Base-by-base conservation (phyloP, 2,888 invertebrate species). In the Lucinisca nassula region DNA sequence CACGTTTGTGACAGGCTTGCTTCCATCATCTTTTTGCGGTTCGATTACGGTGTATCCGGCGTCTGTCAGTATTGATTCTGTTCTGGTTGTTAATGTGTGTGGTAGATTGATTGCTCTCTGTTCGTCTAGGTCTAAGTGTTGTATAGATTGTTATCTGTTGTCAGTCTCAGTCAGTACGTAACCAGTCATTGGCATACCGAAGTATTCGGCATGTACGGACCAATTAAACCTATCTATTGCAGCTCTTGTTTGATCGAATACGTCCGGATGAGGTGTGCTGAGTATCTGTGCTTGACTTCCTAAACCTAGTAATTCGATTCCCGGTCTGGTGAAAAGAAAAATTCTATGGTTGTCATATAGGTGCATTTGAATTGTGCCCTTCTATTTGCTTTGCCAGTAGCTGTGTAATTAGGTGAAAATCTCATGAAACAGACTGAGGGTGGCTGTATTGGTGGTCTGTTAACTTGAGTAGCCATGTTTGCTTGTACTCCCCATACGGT, bases 401-500 rank as follows among this genome's bases (percentile, higher is more conserved):
- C 75, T 30, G 81, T 75, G 30, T 24, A 82, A 37, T 24, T 76
- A 12, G 82, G 82, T 6, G 76, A 67, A 67, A 82, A 82, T 24
- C 82, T 51, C 1, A 82, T 32, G 30, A 75, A 82, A 0, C 21
- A 0, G 12, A 30, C 30, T 6, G 38, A 61, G 17, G 82, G 75
- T 1, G 82, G 82, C 30, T 21, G 10, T 6, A 82, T 82, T 10
- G 82, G 82, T 21, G 10, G 67, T 17, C 82, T 45, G 51, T 82
- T 82, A 17, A 40, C 24, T 30, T 82, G 81, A 1, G 81, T 81
- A 4, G 81, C 81, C 81, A 81, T 81, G 32, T 81, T 81, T 21
- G 81, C 81, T 30, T 82, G 81, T 35, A 75, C 37, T 10, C 81
- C 80, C 40, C 58, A 82, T 61, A 61, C 75, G n/a, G 82, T 76